Evolutionary conservation across 1,140 invertebrate genomes (phyloP).

Genomic region (Metopolophium dirhodum): DNA sequence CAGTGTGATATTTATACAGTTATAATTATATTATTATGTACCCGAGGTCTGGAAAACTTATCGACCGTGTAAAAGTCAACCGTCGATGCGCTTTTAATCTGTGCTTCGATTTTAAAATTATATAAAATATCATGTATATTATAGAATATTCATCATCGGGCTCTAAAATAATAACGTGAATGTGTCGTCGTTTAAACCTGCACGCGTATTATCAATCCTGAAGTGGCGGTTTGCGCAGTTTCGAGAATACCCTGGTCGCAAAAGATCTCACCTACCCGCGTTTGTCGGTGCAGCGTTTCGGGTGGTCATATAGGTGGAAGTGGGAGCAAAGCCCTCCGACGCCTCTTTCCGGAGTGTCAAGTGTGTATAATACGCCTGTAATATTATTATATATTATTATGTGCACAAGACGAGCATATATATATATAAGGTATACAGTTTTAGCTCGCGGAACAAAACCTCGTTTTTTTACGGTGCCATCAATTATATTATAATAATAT

Average conservation of each 20-base stretch:
- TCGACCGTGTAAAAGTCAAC: neutral
- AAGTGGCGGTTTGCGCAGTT: neutral
- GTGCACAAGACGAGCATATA: neutral
- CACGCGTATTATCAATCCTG: neutral
- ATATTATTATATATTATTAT: neutral
- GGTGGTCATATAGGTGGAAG: neutral
- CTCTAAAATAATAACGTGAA: neutral
- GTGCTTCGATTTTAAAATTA: neutral
- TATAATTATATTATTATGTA: neutral
- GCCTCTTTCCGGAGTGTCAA: neutral
- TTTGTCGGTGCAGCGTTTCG: neutral
- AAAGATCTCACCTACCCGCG: neutral
- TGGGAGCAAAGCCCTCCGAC: neutral
- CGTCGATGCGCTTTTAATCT: neutral
- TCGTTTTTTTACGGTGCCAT: neutral
- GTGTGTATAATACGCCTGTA: neutral
- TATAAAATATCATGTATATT: neutral
- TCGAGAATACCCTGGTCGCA: neutral
- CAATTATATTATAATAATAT: neutral
- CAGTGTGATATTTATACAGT: neutral
- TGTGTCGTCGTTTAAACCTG: neutral
- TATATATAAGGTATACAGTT: neutral
- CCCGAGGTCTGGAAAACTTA: neutral
- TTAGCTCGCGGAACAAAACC: neutral
- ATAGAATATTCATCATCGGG: neutral